Evolutionary conservation across 2,888 invertebrate genomes (phyloP), one percentile per base, ranked within the genome.

Genomic region (Ochropleura plecta): DNA sequence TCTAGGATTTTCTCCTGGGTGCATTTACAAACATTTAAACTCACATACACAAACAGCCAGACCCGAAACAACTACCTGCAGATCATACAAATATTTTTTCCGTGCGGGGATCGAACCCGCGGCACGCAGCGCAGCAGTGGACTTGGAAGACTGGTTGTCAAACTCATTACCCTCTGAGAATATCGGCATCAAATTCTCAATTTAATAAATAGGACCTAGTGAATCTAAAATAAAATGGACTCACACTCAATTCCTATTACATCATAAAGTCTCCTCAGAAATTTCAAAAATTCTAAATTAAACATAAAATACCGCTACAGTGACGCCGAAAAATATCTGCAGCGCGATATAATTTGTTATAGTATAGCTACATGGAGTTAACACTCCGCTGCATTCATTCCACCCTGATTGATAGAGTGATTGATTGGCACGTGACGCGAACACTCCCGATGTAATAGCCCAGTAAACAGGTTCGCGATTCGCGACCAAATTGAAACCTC

Each of bases 401-500:
- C 76, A 83, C 79, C 75, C 86, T 91, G 93, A 93, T 93, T 92
- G 93, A 92, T 92, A 86, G 88, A 80, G 85, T 87, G 90, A 90
- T 86, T 93, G 94, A 94, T 92, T 93, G 95, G 93, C 94, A 93
- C 89, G 75, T 93, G 94, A 92, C 93, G 84, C 85, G 86, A 80
- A 82, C 91, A 89, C 83, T 86, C 82, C 70, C 76, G 78, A 79
- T 85, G 86, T 84, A 87, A 87, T 82, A 79, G 73, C 82, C 73
- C 79, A 73, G 79, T 80, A 88, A 86, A 86, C 78, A 87, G 80
- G 79, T 78, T 78, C 70, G 65, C 83, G 74, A 74, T 57, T 69
- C 57, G 82, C 85, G 69, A 84, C 78, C 69, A 67, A 79, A 79
- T 73, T 73, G 40, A 70, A 70, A 69, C 49, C 73, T 76, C 81